Conservation (phyloP, 2,113 vertebrate species). For the Platycercus adscitus region DNA sequence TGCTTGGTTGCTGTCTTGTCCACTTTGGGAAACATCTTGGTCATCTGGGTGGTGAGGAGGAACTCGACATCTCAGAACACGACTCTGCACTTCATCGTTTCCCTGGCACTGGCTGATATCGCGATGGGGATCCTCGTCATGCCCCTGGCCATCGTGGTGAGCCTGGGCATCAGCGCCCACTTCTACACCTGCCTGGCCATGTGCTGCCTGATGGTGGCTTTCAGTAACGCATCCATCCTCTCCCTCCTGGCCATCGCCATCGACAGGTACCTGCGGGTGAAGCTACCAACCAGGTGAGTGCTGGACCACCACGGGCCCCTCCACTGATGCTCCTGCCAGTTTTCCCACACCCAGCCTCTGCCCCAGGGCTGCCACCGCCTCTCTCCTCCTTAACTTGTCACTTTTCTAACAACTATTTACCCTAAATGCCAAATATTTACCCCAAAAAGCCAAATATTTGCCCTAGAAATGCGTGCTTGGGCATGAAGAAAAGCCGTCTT, state of each 20-base stretch:
- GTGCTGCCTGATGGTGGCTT: constrained; percentile 81
- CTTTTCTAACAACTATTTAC: not conserved
- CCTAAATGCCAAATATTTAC: not conserved
- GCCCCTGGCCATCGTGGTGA: constrained; percentile 82
- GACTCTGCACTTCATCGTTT: constrained; percentile 83
- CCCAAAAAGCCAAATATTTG: not conserved
- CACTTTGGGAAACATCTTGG: constrained; percentile 82
- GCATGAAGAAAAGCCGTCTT: not conserved
- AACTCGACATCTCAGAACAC: constrained; percentile 69
- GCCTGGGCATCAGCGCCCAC: constrained; percentile 41
- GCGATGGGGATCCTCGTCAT: constrained; percentile 82
- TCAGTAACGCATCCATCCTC: constrained; percentile 83
- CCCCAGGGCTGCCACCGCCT: not conserved
- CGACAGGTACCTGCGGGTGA: constrained; percentile 86
- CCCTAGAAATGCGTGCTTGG: not conserved
- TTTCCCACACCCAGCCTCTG: not conserved
- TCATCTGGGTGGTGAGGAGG: constrained; percentile 82
- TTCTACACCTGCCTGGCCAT: constrained; percentile 82
- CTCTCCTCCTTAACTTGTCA: not conserved
- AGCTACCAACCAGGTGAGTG: constrained; percentile 76
- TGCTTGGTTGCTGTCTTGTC: constrained; percentile 77
- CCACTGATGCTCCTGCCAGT: not conserved
- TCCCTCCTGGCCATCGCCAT: constrained; percentile 85
- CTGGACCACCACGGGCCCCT: constrained; percentile 32
- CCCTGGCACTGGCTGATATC: constrained; percentile 85